Evolutionary conservation across 2,888 invertebrate species (phyloP).

Genomic region (Dicranocentrus wangi): DNA sequence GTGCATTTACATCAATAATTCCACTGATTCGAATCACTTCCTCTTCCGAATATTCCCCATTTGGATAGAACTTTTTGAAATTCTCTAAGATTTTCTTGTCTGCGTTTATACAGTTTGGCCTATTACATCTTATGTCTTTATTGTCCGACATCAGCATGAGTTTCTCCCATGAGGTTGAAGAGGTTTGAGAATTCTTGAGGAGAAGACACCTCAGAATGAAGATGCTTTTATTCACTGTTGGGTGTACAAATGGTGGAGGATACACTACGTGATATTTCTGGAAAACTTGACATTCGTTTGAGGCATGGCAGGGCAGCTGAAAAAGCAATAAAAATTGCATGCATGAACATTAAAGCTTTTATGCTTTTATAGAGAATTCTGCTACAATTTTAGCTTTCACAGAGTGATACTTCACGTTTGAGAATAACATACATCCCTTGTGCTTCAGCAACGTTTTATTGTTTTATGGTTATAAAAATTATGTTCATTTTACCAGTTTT

Average conservation of each 20-base stretch:
- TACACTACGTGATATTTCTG: conserved; percentile 53
- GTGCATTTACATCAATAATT: conserved; percentile 69
- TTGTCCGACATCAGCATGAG: conserved; percentile 67
- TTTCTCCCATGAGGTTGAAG: conserved; percentile 54
- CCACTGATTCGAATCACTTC: conserved; percentile 66
- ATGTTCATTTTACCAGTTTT: too few relatives aligned
- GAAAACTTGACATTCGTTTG: conserved; percentile 65
- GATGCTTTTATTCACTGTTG: conserved; percentile 62
- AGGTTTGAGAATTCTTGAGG: conserved; percentile 40
- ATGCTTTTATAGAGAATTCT: too few relatives aligned
- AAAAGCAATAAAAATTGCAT: conserved; percentile 13
- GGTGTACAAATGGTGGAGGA: conserved; percentile 63
- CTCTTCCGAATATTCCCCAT: conserved; percentile 18
- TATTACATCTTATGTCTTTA: conserved; percentile 48
- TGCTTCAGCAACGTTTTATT: too few relatives aligned
- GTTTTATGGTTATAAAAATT: too few relatives aligned
- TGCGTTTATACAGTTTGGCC: conserved; percentile 60
- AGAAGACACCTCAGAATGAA: conserved; percentile 65
- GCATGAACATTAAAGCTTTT: too few relatives aligned
- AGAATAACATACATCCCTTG: too few relatives aligned
- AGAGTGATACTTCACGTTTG: too few relatives aligned
- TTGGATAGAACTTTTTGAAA: conserved; percentile 53
- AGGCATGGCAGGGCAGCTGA: conserved; percentile 61
- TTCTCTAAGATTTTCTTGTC: conserved; percentile 68
- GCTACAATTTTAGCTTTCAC: too few relatives aligned